Evolutionary conservation across 2,888 invertebrate species (phyloP), one percentile per base, ranked within the genome.

Genomic region (Tetheella fluctuosa): DNA sequence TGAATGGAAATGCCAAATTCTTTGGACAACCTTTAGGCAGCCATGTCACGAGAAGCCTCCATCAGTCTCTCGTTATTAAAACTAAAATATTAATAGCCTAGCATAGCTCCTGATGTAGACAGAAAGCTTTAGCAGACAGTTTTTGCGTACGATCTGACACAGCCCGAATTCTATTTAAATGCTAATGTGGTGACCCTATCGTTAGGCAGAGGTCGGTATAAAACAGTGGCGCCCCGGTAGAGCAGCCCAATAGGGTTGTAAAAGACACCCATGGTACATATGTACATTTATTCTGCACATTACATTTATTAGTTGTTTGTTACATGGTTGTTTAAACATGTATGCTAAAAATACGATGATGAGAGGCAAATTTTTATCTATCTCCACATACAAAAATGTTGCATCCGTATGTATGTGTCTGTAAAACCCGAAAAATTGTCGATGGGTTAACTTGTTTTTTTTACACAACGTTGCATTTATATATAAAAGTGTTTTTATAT

Each of bases 121-220:
- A 20, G 17, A 8, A 20, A 48, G 7, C 48, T 48, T 39, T 10
- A 48, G 2, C 2, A 6, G 48, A 20, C 17, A 48, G 48, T 56
- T 65, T 60, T 56, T 58, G 39, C 48, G 62, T 23, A 52, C 52
- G 34, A 58, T 39, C 10, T 63, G 58, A 58, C 65, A 61, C 59
- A 67, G 69, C 69, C 67, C 63, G 77, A 70, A 71, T 71, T 66
- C 80, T 73, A 83, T 83, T 81, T 83, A 83, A 78, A 83, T 83
- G 82, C 84, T 80, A 83, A 83, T 83, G 60, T 54, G 60, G 74
- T 73, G 82, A 83, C 83, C 83, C 77, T 76, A 68, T 63, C 66
- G 67, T 64, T 64, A 62, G 48, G 48, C 48, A 20, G 48, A 20
- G n/a, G 48, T n/a, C 39, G 39, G 39, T 6, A n/a, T 39, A n/a